Conservation (phyloP, 2,113 vertebrate species). For the Syrmaticus mikado region DNA sequence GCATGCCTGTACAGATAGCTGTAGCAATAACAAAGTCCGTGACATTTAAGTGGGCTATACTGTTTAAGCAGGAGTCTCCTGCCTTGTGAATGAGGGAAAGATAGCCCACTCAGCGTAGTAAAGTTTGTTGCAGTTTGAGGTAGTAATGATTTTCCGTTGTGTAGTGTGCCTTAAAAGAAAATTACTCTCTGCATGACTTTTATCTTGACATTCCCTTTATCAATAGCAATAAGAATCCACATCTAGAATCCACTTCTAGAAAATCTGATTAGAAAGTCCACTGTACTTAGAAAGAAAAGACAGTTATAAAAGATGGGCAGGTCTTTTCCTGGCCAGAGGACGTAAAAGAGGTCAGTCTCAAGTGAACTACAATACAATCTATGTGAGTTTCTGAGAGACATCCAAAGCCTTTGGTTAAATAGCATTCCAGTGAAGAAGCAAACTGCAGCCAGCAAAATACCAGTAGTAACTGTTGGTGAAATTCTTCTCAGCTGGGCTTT, state of each 20-base stretch:
- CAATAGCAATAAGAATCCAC: not conserved
- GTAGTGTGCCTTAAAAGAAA: not conserved
- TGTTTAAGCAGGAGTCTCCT: not conserved
- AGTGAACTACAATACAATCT: not conserved
- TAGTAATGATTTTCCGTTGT: not conserved
- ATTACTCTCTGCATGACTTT: not conserved
- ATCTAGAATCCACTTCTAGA: not conserved
- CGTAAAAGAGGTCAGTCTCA: not conserved
- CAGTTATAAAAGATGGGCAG: not conserved
- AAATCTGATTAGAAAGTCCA: not conserved
- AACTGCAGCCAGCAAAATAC: not conserved
- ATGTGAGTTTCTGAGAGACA: not conserved
- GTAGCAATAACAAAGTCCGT: not conserved
- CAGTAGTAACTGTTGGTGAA: constrained; percentile 1
- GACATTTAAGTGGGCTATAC: not conserved
- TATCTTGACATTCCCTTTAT: not conserved
- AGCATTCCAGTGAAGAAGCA: not conserved
- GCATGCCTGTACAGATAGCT: accelerated
- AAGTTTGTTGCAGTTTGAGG: not conserved
- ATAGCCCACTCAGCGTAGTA: not conserved
- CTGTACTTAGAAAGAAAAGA: not conserved
- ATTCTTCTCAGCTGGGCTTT: constrained; percentile 28
- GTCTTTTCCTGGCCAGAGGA: constrained; percentile 4
- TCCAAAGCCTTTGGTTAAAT: constrained; percentile 7
- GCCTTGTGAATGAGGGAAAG: not conserved